Evolutionary conservation across 2,888 invertebrate genomes (phyloP).

Genomic region (Eilema depressum): DNA sequence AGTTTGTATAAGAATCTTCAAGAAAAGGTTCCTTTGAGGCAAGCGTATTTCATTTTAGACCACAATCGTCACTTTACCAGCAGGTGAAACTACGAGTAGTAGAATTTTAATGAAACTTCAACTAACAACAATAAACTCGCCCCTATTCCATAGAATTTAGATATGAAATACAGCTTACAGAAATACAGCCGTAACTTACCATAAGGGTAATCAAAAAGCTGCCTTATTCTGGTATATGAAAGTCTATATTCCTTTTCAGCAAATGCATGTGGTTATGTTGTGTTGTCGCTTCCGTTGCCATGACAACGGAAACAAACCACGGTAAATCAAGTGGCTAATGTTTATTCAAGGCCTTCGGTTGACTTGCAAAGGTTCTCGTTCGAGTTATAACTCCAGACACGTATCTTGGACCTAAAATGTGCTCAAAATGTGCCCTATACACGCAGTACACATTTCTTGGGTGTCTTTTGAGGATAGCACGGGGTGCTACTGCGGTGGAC

Average conservation of each 20-base stretch:
- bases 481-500: too few species aligned
- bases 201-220: background rate
- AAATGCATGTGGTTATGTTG: constrained; percentile 21
- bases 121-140: background rate
- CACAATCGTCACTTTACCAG: too few species aligned
- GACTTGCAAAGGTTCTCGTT: constrained; percentile 39
- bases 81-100: too few species aligned
- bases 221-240: background rate
- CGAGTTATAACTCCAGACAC: too few species aligned
- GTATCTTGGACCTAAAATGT: too few species aligned
- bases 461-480: too few species aligned
- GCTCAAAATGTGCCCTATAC: too few species aligned
- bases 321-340: constrained; percentile 48
- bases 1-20: background rate
- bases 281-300: constrained; percentile 65
- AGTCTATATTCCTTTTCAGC: background rate
- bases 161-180: background rate
- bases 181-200: background rate
- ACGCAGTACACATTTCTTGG: too few species aligned
- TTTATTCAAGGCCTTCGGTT: constrained; percentile 45
- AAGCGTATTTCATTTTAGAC: too few species aligned
- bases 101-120: background rate
- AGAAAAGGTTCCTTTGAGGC: too few species aligned
- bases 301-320: constrained; percentile 54
- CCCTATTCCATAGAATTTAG: background rate